Base-by-base conservation (phyloP, 2,797 vertebrate genomes). In the Dendrocincla tyrannina region DNA sequence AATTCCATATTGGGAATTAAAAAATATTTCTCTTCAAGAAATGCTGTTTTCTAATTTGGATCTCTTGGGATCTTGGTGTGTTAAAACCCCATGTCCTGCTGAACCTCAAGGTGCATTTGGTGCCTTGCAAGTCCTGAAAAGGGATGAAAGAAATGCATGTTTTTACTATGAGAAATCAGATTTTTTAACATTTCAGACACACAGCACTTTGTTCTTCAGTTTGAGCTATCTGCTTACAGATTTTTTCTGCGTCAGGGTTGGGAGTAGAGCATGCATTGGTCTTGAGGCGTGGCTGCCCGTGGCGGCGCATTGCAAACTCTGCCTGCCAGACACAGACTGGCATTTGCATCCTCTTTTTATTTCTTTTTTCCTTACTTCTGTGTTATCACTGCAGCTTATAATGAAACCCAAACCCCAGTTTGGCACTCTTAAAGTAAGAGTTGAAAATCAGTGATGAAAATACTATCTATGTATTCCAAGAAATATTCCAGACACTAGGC, bases 41-140 rank as follows among this genome's bases (percentile, higher is more conserved):
- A 10, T 3, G 19, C 6, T 27, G 4, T 67, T 72, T 60, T 47
- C 9, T 58, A 39, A 35, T 62, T 49, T 56, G 33, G 18, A 6
- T 69, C 30, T 73, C 19, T 58, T 50, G 42, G 39, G n/a, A 60
- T 74, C 47, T 67, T 18, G 3, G 5, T 42, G 5, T 55, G 30
- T 66, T 27, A 82, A 84, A 88, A 22, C 8, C 11, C 30, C 9
- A 1, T 28, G 23, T 72, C 84, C 55, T 66, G 20, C 39, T 67
- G 70, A 59, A 11, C 59, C 46, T 68, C 11, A 23, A 7, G 50
- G 52, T 73, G 28, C 1, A 0, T 52, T 63, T 0, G 0, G 28
- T 56, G 17, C 33, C 33, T 62, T 70, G 10, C 4, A 4, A 81
- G 24, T 41, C 44, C 30, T 55, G 55, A 23, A 59, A 78, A 78